Evolutionary conservation across 2,113 vertebrate genomes (phyloP), one percentile per base, ranked within the genome.

Genomic region (Carassius carassius): DNA sequence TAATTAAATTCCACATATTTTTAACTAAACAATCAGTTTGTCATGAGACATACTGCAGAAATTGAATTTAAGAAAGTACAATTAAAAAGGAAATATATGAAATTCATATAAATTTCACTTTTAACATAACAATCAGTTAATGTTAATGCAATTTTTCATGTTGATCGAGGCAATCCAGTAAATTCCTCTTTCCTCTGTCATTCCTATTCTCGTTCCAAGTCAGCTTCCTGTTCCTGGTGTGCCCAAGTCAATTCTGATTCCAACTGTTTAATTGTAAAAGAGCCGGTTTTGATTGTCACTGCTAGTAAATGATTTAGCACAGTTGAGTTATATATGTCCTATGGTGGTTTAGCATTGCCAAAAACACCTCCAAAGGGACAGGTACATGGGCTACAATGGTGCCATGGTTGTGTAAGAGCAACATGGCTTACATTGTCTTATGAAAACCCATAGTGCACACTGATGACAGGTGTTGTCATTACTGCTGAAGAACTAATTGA

Each of bases 401-500:
- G 70, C 21, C n/a, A 16, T 51, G 21, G 37, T 8, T 41, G 44
- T 51, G 75, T 19, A 32, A 54, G n/a, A 74, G 5, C 5, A 7
- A 14, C 44, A 25, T 8, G 12, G 3, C 37, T 73, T 73, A 44
- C 1, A 44, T 44, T 44, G 2, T 47, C 70, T 44, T 13, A 49
- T 16, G 2, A 49, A 74, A n/a, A n/a, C 72, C n/a, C 72, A 74
- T 49, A 14, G 44, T 49, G n/a, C 72, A 74, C 5, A 49, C 11
- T 12, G 5, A 74, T 49, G n/a, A 25, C n/a, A 13, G 5, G 0
- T 54, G 14, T 5, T 54, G 51, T 54, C 51, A 54, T 54, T 51
- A 17, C 14, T 54, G 51, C 51, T 1, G 62, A 78, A 51, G 51
- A 67, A 25, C 60, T 78, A 70, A 83, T 72, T 86, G 69, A 78